Conservation (phyloP, 2,888 invertebrate genomes). For the Limnephilus rhombicus region DNA sequence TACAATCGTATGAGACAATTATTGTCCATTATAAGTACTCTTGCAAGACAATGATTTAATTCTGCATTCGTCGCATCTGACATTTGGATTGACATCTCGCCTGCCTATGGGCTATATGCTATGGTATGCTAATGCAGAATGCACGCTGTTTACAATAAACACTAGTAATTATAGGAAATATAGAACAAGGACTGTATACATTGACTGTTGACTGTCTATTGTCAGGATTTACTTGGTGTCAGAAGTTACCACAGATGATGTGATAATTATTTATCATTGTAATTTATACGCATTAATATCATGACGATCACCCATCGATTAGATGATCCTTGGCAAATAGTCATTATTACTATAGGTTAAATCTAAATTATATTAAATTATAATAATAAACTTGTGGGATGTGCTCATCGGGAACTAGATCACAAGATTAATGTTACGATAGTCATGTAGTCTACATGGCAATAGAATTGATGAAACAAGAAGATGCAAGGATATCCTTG, state of each 20-base stretch:
- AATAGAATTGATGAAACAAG: no score
- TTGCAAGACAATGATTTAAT: background rate
- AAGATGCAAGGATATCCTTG: no score
- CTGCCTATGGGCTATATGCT: background rate
- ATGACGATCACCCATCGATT: background rate
- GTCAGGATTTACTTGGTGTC: background rate
- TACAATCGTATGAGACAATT: background rate
- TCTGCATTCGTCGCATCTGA: background rate
- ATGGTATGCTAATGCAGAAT: background rate
- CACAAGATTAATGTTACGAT: background rate
- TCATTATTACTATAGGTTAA: background rate
- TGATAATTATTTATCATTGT: no score
- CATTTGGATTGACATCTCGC: background rate
- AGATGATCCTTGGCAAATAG: background rate
- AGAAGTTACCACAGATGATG: no score
- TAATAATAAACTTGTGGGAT: background rate
- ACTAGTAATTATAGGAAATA: background rate
- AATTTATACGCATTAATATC: background rate
- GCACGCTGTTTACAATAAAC: background rate
- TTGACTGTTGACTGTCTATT: background rate
- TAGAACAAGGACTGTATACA: background rate
- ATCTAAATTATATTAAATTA: background rate
- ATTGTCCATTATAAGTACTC: background rate
- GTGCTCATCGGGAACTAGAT: background rate
- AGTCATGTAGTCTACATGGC: background rate